Percentiles rank a stretch among this genome's conserved stretches.
Evolutionary conservation across 30 jellyfish, hydroid and myxozoan genomes (phyloP).

Genomic region (Sanderia malayensis): DNA sequence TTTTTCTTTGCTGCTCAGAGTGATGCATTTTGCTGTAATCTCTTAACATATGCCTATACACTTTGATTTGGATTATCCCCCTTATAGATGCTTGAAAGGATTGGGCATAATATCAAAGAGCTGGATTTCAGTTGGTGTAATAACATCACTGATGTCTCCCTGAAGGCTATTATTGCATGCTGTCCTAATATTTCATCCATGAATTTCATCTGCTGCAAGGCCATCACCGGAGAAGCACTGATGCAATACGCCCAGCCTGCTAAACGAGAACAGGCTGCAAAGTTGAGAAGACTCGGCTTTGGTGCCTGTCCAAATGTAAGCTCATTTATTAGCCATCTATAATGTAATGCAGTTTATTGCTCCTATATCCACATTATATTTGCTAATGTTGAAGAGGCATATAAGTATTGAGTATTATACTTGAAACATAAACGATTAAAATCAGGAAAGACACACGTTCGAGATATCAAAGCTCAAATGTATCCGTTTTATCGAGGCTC

Average conservation of each 20-base stretch:
- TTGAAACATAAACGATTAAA: not conserved
- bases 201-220: conserved; percentile 31
- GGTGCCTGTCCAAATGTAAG: conserved; percentile 63
- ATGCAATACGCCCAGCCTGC: not conserved
- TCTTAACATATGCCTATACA: too few relatives aligned
- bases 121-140: conserved; percentile 63
- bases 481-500: not conserved
- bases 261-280: conserved; percentile 42
- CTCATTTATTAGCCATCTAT: not conserved
- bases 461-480: not conserved
- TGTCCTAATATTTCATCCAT: conserved; percentile 38
- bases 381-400: not conserved
- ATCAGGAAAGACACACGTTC: not conserved
- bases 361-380: not conserved
- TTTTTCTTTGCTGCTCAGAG: too few relatives aligned
- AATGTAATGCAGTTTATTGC: too few relatives aligned
- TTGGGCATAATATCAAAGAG: conserved; percentile 42
- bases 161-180: conserved; percentile 13
- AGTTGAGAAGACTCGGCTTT: conserved; percentile 26
- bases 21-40: too few relatives aligned
- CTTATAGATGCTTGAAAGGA: conserved; percentile 55
- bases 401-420: not conserved
- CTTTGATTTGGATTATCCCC: too few relatives aligned
- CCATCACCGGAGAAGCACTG: conserved; percentile 53
- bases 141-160: conserved; percentile 41